Percentiles rank a stretch among this genome's conserved stretches.
Evolutionary conservation across 2,113 vertebrate species (phyloP).

Genomic region (Actenoides hombroni): DNA sequence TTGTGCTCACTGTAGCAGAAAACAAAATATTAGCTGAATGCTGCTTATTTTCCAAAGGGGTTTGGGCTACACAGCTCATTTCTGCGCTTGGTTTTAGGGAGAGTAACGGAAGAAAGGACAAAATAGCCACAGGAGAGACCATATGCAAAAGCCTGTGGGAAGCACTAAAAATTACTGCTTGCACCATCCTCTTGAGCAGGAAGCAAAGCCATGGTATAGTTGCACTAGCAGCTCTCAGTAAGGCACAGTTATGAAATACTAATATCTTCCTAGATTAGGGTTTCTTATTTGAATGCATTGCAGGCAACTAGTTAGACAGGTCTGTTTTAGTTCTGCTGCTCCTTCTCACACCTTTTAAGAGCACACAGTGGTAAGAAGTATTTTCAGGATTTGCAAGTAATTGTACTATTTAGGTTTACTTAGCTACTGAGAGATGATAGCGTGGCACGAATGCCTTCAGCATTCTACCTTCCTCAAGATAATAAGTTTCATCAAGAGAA

Average conservation of each 20-base stretch:
- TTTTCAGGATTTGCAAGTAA: background rate
- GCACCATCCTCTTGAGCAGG: background rate
- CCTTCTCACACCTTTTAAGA: background rate
- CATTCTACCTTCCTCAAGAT: background rate
- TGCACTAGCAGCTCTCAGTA: background rate
- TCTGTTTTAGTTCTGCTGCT: background rate
- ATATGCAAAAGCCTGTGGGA: background rate
- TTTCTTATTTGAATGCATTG: background rate
- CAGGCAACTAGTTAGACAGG: background rate
- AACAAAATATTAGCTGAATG: background rate
- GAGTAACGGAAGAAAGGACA: background rate
- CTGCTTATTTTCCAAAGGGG: background rate
- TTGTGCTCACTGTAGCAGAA: background rate
- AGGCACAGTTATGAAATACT: background rate
- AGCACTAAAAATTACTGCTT: background rate
- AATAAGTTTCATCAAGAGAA: background rate
- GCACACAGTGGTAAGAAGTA: background rate
- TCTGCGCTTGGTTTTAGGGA: background rate
- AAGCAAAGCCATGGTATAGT: rapidly evolving
- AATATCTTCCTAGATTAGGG: background rate
- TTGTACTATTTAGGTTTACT: background rate
- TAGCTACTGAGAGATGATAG: background rate
- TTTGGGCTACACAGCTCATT: background rate
- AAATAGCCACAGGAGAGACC: background rate
- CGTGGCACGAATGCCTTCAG: background rate